Base-by-base conservation (phyloP, 2,113 vertebrate species). In the Hyla sarda region DNA sequence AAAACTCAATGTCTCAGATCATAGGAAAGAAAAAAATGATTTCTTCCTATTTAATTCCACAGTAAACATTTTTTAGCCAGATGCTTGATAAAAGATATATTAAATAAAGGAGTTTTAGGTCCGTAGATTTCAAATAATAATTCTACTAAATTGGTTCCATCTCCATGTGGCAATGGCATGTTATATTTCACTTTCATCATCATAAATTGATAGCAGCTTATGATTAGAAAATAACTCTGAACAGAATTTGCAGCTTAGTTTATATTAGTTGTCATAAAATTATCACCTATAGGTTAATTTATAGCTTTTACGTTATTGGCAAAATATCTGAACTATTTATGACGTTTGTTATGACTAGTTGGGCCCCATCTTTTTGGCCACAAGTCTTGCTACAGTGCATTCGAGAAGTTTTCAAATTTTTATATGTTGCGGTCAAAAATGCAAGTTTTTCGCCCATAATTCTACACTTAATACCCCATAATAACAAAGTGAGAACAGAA, bases 51-150 rank as follows among this genome's bases (percentile, higher is more conserved):
- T 58, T 58, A 79, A 58, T 79, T 34, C 14, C 76, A 30, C 52
- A 56, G 76, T 79, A 37, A 79, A 79, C 52, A 58, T 79, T 58
- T 75, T 72, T 32, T 79, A 79, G 21, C 52, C 52, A 79, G 75
- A 78, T 78, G 75, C 50, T 78, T 50, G 30, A 56, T 58, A 41
- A 54, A 50, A 78, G 50, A 23, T 6, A 12, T 34, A 54, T 56
- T 78, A 34, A 37, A 23, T 54, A 58, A 56, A 58, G 30, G 32
- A 37, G 76, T 8, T 54, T 30, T 34, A 32, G 76, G 30, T 34
- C 50, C 34, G 76, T 37, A 28, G 32, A 14, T 52, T 79, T 32
- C 2, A 3, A 34, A 19, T 56, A 58, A 58, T 54, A 21, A 6
- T 54, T 23, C 76, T 56, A 5, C 30, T 58, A 60, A 80, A 80